A percentile compares a stretch with the other conserved stretches of the same genome.
Conservation (phyloP, 2,113 vertebrate genomes). For the Callaeas wilsoni region DNA sequence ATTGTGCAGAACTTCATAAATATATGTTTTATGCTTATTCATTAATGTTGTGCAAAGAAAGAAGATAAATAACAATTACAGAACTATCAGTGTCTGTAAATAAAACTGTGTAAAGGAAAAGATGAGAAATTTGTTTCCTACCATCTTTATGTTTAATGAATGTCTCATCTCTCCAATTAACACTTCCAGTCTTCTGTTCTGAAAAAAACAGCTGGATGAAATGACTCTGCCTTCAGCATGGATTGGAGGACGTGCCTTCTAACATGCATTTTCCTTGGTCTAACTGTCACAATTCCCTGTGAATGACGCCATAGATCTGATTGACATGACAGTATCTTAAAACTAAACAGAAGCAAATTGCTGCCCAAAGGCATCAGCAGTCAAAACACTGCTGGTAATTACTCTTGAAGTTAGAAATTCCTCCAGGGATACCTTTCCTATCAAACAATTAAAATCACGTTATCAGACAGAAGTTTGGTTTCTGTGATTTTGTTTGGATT, state of each 20-base stretch:
- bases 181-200: neutral
- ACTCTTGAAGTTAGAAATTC: neutral
- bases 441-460: neutral
- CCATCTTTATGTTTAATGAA: neutral
- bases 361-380: slow-evolving; percentile 8
- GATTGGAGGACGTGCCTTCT: neutral
- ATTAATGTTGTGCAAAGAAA: neutral
- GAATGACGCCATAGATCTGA: neutral
- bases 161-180: neutral
- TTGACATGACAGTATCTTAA: neutral
- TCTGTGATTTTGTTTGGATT: neutral
- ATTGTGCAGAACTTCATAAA: neutral
- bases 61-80: slow-evolving; percentile 10
- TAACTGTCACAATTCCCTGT: neutral
- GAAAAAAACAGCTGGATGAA: neutral
- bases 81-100: neutral
- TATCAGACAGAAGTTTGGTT: neutral
- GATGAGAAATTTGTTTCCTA: neutral
- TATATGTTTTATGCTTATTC: neutral
- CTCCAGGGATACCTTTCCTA: neutral
- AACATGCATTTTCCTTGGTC: neutral
- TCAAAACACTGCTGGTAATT: slow-evolving; percentile 11
- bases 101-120: neutral
- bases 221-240: neutral
- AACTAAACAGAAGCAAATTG: slow-evolving; percentile 3